Evolutionary conservation across 2,888 invertebrate genomes (phyloP), one percentile per base, ranked within the genome.

Genomic region (Torymus tubicola): DNA sequence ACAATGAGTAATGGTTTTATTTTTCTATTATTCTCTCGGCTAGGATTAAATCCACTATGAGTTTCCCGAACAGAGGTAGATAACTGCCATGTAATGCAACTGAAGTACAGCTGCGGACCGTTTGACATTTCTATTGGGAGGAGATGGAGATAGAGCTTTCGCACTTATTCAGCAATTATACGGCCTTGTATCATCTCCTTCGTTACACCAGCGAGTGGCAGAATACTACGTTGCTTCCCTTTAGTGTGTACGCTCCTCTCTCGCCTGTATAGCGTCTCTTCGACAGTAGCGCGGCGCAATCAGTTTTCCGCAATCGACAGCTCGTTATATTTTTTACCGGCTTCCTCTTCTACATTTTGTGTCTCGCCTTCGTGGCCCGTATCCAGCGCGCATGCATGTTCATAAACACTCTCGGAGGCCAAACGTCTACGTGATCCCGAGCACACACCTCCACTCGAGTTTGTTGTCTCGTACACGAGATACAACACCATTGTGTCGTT

Each of bases 171-270:
- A 3, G 31, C 31, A 4, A 2, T 31, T 31, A 31, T 31, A 5
- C 65, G 70, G 70, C 70, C 70, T 70, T 70, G 70, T 42, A 50
- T 58, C 58, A 42, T 42, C 70, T 58, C 58, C 50, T 70, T 42
- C 70, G 31, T 58, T 58, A 31, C 31, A 70, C 42, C 16, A 31
- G 58, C 31, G 18, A 70, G 18, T 42, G 24, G 13, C 31, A 42
- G 31, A 31, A 31, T 3, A 31, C 3, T n/a, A n/a, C 0, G 5
- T 55, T 0, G 13, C 55, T 55, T 11, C 55, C 55, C 55, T 2
- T 55, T 14, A 11, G 1, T 2, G n/a, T 0, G 55, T 11, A 55
- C 11, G 11, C 55, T 13, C 11, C 13, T 13, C 11, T 14, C 13
- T 14, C 5, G 18, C 12, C n/a, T n/a, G 0, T 31, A 5, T 1